Conservation (phyloP, 2,113 vertebrate species). For the Psephotus haematonotus region DNA sequence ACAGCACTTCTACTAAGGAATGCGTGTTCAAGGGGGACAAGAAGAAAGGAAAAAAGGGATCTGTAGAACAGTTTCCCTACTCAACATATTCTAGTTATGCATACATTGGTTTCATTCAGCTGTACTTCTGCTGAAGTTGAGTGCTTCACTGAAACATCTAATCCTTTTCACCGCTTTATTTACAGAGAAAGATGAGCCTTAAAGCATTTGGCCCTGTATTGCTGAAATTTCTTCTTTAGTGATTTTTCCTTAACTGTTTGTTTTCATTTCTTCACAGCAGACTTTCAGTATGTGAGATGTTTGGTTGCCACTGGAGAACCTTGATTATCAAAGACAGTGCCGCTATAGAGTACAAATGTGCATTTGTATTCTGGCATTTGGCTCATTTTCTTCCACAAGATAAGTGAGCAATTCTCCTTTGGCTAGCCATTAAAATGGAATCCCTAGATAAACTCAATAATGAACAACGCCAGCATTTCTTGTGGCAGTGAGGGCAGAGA, state of each 20-base stretch:
- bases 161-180: constrained; percentile 57
- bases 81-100: constrained; percentile 37
- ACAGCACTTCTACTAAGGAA: constrained; percentile 5
- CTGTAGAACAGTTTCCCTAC: constrained; percentile 21
- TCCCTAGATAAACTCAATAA: background rate
- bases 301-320: background rate
- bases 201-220: constrained; percentile 26
- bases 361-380: background rate
- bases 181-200: constrained; percentile 55
- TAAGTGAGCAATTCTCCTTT: background rate
- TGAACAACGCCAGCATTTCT: background rate
- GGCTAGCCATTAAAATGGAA: background rate
- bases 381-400: constrained; percentile 15
- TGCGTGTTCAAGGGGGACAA: background rate
- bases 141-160: constrained; percentile 52
- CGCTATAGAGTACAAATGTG: background rate
- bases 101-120: constrained; percentile 46
- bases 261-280: constrained; percentile 57
- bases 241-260: constrained; percentile 49
- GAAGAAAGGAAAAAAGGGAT: background rate
- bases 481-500: background rate
- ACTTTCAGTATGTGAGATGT: constrained; percentile 11
- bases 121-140: background rate
- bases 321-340: constrained; percentile 37
- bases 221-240: constrained; percentile 4